Evolutionary conservation across 2,797 vertebrate genomes (phyloP).

Genomic region (Acipenser ruthenus): DNA sequence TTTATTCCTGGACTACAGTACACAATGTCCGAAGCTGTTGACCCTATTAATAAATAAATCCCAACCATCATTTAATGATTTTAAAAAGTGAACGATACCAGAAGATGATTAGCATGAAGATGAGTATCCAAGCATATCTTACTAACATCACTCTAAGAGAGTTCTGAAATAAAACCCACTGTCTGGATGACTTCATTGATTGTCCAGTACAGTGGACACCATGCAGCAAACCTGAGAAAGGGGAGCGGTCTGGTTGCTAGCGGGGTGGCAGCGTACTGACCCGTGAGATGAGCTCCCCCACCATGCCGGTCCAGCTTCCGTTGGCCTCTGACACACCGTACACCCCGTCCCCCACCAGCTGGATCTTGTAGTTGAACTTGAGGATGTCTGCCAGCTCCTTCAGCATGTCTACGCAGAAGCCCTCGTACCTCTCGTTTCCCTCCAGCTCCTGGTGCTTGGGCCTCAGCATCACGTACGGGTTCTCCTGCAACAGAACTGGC

Average conservation of each 20-base stretch:
- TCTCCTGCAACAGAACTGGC: slow-evolving; percentile 83
- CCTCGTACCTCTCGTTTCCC: slow-evolving; percentile 89
- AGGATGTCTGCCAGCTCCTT: slow-evolving; percentile 88
- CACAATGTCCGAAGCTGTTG: too few species aligned
- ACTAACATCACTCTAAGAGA: too few species aligned
- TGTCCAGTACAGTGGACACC: too few species aligned
- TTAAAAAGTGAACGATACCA: too few species aligned
- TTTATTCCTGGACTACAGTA: too few species aligned
- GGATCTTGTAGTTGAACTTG: slow-evolving; percentile 92
- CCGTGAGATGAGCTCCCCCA: slow-evolving; percentile 93
- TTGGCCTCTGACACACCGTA: slow-evolving; percentile 89
- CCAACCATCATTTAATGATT: too few species aligned
- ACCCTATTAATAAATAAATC: too few species aligned
- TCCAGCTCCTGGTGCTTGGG: slow-evolving; percentile 85
- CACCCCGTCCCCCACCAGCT: slow-evolving; percentile 81
- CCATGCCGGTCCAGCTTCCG: slow-evolving; percentile 93
- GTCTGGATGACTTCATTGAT: too few species aligned
- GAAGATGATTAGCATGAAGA: too few species aligned
- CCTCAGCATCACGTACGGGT: slow-evolving; percentile 95
- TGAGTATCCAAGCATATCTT: too few species aligned
- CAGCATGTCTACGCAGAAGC: slow-evolving; percentile 97
- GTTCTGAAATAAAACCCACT: too few species aligned
- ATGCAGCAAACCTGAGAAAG: not conserved
- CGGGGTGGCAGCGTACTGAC: slow-evolving; percentile 53
- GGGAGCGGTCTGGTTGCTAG: not conserved